phyloP scores from a whole-genome alignment of 2,888 invertebrate genomes.

The Agrilus biguttatus region DNA sequence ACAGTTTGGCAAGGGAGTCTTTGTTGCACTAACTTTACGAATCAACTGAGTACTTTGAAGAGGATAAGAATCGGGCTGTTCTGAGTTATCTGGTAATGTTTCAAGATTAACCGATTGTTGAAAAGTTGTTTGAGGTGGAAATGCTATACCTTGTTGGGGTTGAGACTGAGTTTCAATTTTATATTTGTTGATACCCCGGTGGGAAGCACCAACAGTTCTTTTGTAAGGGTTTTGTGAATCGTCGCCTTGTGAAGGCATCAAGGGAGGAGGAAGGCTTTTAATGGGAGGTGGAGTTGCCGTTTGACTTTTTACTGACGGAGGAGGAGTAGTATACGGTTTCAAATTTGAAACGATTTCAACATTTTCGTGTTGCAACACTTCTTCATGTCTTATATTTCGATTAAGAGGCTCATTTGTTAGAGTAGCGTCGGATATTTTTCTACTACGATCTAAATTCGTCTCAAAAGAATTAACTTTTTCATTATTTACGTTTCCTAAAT shows the following conservation, averaged over 20 bases:
- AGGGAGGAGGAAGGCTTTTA: slow-evolving; percentile 13
- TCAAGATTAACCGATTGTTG: slow-evolving; percentile 45
- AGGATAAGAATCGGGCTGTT: slow-evolving; percentile 39
- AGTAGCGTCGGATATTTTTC: too few species aligned
- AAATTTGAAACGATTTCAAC: slow-evolving; percentile 7
- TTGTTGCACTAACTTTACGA: slow-evolving; percentile 4
- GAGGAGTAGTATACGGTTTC: background rate
- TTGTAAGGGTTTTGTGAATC: slow-evolving; percentile 23
- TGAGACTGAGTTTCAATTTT: slow-evolving; percentile 12
- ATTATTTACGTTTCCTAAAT: background rate
- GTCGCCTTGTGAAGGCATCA: slow-evolving; percentile 11
- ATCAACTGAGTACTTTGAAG: slow-evolving; percentile 9
- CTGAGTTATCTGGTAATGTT: slow-evolving; percentile 53
- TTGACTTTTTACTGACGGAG: background rate
- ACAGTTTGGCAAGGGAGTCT: slow-evolving; percentile 7
- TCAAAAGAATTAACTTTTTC: too few species aligned
- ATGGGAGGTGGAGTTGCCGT: slow-evolving; percentile 20
- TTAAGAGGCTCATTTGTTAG: too few species aligned
- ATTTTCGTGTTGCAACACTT: slow-evolving; percentile 9
- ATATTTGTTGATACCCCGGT: slow-evolving; percentile 28
- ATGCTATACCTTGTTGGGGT: slow-evolving; percentile 24
- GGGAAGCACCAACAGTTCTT: slow-evolving; percentile 26
- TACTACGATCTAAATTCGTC: too few species aligned
- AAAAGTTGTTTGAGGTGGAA: slow-evolving; percentile 22
- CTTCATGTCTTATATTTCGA: background rate